A percentile compares a stretch with the other conserved stretches of the same genome.
phyloP scores from a whole-genome alignment of 2,113 vertebrate genomes.

The Lophura nycthemera region DNA sequence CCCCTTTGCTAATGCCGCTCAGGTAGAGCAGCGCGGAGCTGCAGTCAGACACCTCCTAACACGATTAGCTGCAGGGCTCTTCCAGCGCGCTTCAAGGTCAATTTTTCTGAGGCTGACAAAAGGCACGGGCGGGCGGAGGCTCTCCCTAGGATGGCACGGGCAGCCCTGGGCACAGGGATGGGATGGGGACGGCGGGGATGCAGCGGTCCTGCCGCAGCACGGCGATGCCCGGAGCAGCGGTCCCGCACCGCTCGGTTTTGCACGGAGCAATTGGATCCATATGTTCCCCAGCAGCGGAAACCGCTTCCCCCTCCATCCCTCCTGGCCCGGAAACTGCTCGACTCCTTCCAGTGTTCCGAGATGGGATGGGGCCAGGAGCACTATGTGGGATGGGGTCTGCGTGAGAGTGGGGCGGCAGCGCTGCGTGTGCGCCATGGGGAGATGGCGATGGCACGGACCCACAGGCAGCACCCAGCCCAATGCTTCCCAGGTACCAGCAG shows the following conservation, averaged over 20 bases:
- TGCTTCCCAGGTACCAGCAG: neutral
- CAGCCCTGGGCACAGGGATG: neutral
- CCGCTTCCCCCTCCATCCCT: rapidly evolving
- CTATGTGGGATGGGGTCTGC: too few species aligned
- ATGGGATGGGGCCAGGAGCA: neutral
- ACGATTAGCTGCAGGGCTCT: conserved; percentile 62
- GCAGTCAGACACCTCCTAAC: conserved; percentile 68
- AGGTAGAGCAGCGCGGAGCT: conserved; percentile 56
- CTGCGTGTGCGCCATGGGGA: too few species aligned
- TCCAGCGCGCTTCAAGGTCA: conserved; percentile 65
- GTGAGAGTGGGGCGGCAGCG: neutral
- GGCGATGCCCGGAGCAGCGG: neutral
- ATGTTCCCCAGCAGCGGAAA: conserved; percentile 43
- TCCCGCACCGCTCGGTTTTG: neutral
- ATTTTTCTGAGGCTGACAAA: conserved; percentile 48
- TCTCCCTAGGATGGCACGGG: neutral
- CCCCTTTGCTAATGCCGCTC: conserved; percentile 66
- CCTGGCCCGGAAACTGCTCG: neutral
- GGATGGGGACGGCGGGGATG: neutral
- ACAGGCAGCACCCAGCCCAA: neutral
- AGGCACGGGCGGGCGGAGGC: neutral
- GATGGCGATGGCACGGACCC: neutral
- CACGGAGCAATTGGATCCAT: conserved; percentile 52
- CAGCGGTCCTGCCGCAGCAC: neutral
- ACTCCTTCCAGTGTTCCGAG: neutral